Conservation (phyloP, 2,797 vertebrate genomes). For the Periparus ater region DNA sequence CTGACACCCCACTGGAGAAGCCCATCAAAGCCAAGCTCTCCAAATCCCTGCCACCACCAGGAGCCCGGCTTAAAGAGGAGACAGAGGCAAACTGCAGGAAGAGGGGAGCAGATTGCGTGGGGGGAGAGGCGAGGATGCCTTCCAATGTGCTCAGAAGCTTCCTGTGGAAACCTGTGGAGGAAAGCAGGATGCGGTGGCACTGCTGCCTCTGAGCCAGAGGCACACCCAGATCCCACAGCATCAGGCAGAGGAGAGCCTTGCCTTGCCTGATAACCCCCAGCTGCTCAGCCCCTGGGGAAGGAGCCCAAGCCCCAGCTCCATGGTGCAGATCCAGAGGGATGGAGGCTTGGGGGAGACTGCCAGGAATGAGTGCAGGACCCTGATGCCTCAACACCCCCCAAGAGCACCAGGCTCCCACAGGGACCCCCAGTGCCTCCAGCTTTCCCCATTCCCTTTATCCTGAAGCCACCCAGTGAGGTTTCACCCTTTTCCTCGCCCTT, state of each 20-base stretch:
- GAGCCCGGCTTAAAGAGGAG: background rate
- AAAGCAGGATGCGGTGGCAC: fast-evolving
- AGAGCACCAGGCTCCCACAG: background rate
- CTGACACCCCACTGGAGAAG: background rate
- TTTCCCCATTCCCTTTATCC: background rate
- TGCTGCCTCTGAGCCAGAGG: background rate
- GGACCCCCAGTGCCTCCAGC: background rate
- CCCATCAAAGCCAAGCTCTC: slow-evolving; percentile 21
- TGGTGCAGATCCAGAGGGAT: background rate
- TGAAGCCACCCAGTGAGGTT: background rate
- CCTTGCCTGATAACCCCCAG: fast-evolving
- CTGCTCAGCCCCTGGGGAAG: background rate
- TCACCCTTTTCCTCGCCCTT: background rate
- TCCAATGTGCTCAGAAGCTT: background rate
- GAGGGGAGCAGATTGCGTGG: background rate
- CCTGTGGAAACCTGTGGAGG: background rate
- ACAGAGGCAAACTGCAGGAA: background rate
- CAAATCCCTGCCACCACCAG: background rate
- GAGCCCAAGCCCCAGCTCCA: background rate
- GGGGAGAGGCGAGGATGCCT: background rate
- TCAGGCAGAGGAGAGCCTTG: background rate
- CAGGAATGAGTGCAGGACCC: fast-evolving
- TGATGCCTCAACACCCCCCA: background rate
- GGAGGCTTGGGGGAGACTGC: background rate
- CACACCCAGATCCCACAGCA: background rate